Conservation (phyloP, 2,888 invertebrate genomes). For the Sceliomorpha sp. region DNA sequence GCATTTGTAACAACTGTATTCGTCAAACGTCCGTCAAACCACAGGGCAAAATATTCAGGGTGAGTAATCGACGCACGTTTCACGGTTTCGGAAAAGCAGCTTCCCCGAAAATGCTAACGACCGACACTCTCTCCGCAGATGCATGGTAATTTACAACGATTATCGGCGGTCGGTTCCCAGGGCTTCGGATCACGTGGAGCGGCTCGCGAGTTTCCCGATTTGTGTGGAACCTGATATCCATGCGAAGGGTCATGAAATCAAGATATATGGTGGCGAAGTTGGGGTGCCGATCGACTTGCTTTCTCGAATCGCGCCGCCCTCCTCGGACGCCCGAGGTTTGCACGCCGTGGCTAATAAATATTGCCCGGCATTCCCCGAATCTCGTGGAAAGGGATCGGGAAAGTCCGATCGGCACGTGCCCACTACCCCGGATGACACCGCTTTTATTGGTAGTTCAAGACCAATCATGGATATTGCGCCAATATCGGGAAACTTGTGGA, state of each 20-base stretch:
- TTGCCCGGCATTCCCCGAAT: slow-evolving; percentile 59
- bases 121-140: slow-evolving; percentile 70
- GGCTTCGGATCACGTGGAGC: slow-evolving; percentile 62
- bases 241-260: slow-evolving; percentile 79
- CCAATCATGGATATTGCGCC: slow-evolving; percentile 65
- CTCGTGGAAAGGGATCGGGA: slow-evolving; percentile 25
- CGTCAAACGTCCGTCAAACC: too few relatives aligned
- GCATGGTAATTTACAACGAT: slow-evolving; percentile 77
- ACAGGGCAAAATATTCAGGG: too few relatives aligned
- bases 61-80: background rate
- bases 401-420: slow-evolving; percentile 64
- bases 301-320: slow-evolving; percentile 1
- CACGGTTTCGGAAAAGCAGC: slow-evolving; percentile 28
- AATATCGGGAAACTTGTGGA: slow-evolving; percentile 35
- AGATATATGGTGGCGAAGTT: slow-evolving; percentile 74
- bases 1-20: too few relatives aligned
- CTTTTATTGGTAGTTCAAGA: slow-evolving; percentile 73
- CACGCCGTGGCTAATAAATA: slow-evolving; percentile 69
- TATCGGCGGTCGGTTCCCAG: slow-evolving; percentile 69
- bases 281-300: slow-evolving; percentile 38
- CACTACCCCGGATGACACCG: slow-evolving; percentile 68
- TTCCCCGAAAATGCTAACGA: slow-evolving; percentile 59
- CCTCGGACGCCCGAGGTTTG: slow-evolving; percentile 1
- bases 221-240: slow-evolving; percentile 78
- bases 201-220: slow-evolving; percentile 76